A percentile compares a stretch with the other conserved stretches of the same genome.
phyloP scores from a whole-genome alignment of 2,888 invertebrate genomes.

The Latrodectus elegans region DNA sequence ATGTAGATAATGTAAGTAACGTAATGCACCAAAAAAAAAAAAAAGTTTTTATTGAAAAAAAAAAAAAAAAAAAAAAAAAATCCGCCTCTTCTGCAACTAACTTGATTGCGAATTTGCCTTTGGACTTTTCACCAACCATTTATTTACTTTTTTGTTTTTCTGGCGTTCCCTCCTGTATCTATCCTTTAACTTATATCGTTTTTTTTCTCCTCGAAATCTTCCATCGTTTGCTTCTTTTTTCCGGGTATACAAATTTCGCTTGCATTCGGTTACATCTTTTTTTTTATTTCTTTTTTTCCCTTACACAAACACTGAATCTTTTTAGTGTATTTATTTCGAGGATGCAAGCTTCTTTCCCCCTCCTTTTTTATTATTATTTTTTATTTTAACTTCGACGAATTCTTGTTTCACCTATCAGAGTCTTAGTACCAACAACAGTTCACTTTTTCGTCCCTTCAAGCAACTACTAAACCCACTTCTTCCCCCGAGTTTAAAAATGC shows the following conservation, averaged over 20 bases:
- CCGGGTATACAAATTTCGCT: conserved; percentile 55
- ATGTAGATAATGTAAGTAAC: conserved; percentile 59
- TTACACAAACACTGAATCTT: not conserved
- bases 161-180: not conserved
- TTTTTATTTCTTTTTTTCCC: conserved; percentile 2
- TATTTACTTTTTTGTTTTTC: conserved; percentile 14
- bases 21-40: not conserved
- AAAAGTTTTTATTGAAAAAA: not conserved
- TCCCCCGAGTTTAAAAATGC: conserved; percentile 37
- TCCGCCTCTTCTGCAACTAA: conserved; percentile 29
- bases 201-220: conserved; percentile 9
- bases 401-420: not conserved
- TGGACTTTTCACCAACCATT: conserved; percentile 2
- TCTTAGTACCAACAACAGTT: not conserved
- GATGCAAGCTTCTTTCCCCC: not conserved
- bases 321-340: not conserved
- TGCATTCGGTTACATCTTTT: conserved; percentile 20
- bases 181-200: not conserved
- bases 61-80: conserved; percentile 39
- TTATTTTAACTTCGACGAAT: conserved; percentile 3
- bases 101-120: conserved; percentile 67
- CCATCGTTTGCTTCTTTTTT: conserved; percentile 55
- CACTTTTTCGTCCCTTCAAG: not conserved
- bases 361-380: not conserved
- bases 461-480: not conserved